Evolutionary conservation across 2,797 vertebrate species (phyloP).

Genomic region (Intellagama lesueurii): DNA sequence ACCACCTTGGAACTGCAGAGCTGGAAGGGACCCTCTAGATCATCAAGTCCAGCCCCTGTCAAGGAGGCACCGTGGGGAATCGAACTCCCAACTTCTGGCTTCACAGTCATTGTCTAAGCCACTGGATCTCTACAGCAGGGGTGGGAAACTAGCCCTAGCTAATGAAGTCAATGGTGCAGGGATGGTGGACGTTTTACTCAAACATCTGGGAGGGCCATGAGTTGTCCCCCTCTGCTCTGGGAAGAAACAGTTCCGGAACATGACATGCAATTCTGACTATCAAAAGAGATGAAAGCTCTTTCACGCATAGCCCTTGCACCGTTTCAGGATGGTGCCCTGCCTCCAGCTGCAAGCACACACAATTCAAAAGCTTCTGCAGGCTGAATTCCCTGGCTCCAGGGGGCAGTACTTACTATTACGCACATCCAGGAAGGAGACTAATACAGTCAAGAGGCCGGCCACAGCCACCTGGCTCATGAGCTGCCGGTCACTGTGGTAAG

Average conservation of each 20-base stretch:
- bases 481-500: constrained; percentile 97
- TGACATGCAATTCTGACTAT: background rate
- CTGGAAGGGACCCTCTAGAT: too few relatives aligned
- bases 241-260: background rate
- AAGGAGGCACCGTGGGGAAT: too few relatives aligned
- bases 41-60: too few relatives aligned
- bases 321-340: background rate
- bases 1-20: too few relatives aligned
- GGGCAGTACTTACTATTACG: constrained; percentile 91
- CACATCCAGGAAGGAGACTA: constrained; percentile 97
- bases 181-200: background rate
- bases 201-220: background rate
- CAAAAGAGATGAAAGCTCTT: background rate
- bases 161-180: too few relatives aligned
- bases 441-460: constrained; percentile 93
- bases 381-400: background rate
- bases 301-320: background rate
- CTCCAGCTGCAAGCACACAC: background rate
- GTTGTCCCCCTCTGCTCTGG: background rate
- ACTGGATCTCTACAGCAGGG: too few relatives aligned
- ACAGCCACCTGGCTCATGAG: constrained; percentile 99
- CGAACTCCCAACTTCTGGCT: too few relatives aligned
- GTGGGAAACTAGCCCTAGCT: too few relatives aligned
- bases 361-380: background rate
- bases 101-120: too few relatives aligned